Conservation (phyloP, 2,113 vertebrate species). For the Ginglymostoma cirratum region DNA sequence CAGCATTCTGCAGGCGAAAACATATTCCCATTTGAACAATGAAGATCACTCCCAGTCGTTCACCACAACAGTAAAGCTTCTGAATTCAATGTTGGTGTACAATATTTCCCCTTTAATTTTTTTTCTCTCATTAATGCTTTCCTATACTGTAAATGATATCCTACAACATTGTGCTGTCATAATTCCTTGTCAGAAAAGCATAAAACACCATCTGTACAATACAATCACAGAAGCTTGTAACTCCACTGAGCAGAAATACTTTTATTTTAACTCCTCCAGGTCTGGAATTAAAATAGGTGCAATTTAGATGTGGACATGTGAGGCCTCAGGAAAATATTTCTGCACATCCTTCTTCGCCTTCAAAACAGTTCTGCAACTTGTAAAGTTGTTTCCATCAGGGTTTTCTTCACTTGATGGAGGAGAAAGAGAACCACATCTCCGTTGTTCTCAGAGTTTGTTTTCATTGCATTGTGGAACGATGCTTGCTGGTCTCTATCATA, state of each 20-base stretch:
- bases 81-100: background rate
- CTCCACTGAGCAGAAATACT: background rate
- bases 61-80: background rate
- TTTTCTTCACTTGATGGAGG: background rate
- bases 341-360: background rate
- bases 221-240: constrained; percentile 1
- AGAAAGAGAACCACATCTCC: background rate
- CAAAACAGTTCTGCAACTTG: background rate
- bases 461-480: background rate
- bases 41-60: background rate
- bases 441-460: background rate
- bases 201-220: constrained; percentile 29
- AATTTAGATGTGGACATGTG: background rate
- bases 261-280: background rate
- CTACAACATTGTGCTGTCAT: constrained; percentile 16
- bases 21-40: too few species aligned
- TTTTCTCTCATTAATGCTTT: background rate
- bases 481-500: background rate
- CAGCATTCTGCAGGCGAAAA: background rate
- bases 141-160: constrained; percentile 31
- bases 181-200: constrained; percentile 34
- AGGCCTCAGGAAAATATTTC: background rate
- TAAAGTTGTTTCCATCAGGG: background rate
- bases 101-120: background rate
- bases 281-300: background rate